Evolutionary conservation across 2,888 invertebrate species (phyloP), one percentile per base, ranked within the genome.

Genomic region (Stictocephala bisonia): DNA sequence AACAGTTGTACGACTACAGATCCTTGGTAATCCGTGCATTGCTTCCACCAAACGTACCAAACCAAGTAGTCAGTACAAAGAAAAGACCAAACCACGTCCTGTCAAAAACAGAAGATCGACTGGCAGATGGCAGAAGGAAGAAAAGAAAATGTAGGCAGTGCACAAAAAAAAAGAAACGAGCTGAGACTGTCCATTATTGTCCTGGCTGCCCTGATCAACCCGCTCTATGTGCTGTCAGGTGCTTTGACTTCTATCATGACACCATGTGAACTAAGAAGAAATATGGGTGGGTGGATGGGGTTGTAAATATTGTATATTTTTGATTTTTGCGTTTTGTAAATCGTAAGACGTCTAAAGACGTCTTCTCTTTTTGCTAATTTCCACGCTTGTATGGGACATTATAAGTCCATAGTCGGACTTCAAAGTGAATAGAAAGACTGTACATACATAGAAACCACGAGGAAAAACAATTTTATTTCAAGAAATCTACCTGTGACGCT

Each of bases 71-170:
- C 2, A 53, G 53, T 26, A 53, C 53, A 4, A 53, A 53, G 53
- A 53, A 53, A 26, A 24, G 53, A 26, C 53, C 24, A 53, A 53
- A 58, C 58, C 58, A 29, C 7, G 20, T 58, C 15, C 26, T 58
- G 15, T 58, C 35, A 18, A 58, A 58, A 58, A 58, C 58, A 15
- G 58, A 58, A 20, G 35, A 58, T 31, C 58, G 58, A 9, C 15
- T 58, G 31, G 58, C 58, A 58, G 58, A 31, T 58, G 58, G 58
- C 31, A 24, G n/a, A n/a, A n/a, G n/a, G n/a, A n/a, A n/a, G 35
- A 58, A 58, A 15, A 58, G 58, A 18, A 58, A 58, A 15, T 31
- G 58, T 15, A 58, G 58, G 35, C 58, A 53, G 13, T 53, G 53
- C 53, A 53, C 53, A 27, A 58, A 58, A 58, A 35, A 31, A 58